Conservation (phyloP, 1,140 invertebrate genomes). For the Anastatus disparis region DNA sequence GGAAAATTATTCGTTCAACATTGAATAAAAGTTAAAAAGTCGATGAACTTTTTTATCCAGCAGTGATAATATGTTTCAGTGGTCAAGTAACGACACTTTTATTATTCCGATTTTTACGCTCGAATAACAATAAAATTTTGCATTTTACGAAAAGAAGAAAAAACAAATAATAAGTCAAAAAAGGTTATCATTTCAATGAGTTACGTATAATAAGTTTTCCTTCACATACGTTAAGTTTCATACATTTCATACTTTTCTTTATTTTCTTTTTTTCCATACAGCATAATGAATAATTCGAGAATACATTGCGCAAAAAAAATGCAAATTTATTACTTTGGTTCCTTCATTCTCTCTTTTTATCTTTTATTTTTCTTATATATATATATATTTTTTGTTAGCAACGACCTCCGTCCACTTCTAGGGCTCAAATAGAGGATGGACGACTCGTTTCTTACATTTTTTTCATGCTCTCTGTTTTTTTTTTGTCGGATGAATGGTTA, state of each 20-base stretch:
- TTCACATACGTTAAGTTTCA: too few species aligned
- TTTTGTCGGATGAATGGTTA: background rate
- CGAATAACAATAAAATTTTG: background rate
- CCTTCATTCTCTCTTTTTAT: slow-evolving; percentile 5
- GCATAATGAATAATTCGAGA: background rate
- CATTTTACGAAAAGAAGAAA: slow-evolving; percentile 20
- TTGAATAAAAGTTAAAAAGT: background rate
- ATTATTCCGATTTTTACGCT: background rate
- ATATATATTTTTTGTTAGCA: background rate
- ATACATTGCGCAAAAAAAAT: too few species aligned
- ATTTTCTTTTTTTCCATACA: background rate
- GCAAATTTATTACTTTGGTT: slow-evolving; percentile 3
- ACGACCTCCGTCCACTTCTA: slow-evolving; percentile 34
- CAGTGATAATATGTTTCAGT: slow-evolving; percentile 13
- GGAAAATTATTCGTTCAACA: too few species aligned
- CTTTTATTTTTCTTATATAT: background rate
- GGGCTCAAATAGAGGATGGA: slow-evolving; percentile 42
- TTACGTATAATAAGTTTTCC: slow-evolving; percentile 27
- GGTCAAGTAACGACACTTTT: background rate
- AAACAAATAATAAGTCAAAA: too few species aligned
- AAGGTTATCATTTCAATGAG: slow-evolving; percentile 1
- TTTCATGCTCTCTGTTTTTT: background rate
- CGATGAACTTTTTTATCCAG: slow-evolving; percentile 6
- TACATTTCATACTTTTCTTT: background rate
- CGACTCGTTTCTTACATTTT: slow-evolving; percentile 4